Conservation (phyloP, 2,113 vertebrate species). For the Stigmatopora nigra region DNA sequence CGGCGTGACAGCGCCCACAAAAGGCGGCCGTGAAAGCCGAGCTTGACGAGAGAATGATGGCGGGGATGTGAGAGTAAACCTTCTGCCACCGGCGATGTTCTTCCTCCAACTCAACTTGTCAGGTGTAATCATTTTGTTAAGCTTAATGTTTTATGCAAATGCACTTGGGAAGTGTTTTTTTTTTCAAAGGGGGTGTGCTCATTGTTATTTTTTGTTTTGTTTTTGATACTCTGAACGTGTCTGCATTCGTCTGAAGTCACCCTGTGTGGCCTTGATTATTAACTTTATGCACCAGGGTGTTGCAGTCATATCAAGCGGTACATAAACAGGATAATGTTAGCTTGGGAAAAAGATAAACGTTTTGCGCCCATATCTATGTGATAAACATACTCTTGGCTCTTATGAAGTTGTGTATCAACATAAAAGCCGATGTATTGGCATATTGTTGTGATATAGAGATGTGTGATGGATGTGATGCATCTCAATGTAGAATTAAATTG, state of each 20-base stretch:
- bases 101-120: slow-evolving; percentile 74
- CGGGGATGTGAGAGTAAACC: slow-evolving; percentile 65
- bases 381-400: slow-evolving; percentile 1
- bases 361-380: slow-evolving; percentile 24
- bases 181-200: slow-evolving; percentile 57
- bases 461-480: slow-evolving; percentile 7
- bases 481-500: slow-evolving; percentile 18
- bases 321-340: slow-evolving; percentile 47
- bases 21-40: slow-evolving; percentile 63
- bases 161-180: slow-evolving; percentile 68
- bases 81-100: slow-evolving; percentile 73
- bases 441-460: slow-evolving; percentile 33
- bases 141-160: slow-evolving; percentile 81
- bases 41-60: slow-evolving; percentile 71
- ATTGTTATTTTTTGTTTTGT: slow-evolving; percentile 39
- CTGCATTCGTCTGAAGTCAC: slow-evolving; percentile 71
- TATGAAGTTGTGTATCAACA: slow-evolving; percentile 21
- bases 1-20: slow-evolving; percentile 67
- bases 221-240: slow-evolving; percentile 58
- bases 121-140: slow-evolving; percentile 80
- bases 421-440: slow-evolving; percentile 35
- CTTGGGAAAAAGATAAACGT: slow-evolving; percentile 23
- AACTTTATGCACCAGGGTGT: slow-evolving; percentile 64
- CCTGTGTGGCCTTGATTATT: slow-evolving; percentile 70
- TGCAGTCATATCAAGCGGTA: slow-evolving; percentile 55